phyloP scores from a whole-genome alignment of 1,140 invertebrate species.

The Venturia canescens region DNA sequence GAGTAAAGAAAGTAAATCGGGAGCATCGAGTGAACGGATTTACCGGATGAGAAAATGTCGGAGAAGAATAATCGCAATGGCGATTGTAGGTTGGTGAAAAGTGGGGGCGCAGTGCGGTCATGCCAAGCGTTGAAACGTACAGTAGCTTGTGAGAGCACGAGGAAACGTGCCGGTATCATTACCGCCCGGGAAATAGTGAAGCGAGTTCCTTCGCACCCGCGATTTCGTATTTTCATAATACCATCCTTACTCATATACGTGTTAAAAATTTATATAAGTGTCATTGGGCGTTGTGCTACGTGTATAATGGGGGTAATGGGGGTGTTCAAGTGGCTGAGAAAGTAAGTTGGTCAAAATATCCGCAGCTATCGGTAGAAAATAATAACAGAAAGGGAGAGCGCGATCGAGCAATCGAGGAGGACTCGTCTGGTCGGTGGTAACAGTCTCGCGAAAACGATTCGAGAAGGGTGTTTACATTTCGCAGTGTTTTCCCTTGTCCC shows the following conservation, averaged over 20 bases:
- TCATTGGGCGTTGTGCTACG: constrained; percentile 45
- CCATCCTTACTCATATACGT: constrained; percentile 7
- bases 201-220: constrained; percentile 33
- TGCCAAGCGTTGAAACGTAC: constrained; percentile 39
- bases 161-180: constrained; percentile 54
- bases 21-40: constrained; percentile 41
- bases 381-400: background rate
- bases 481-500: no score
- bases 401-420: background rate
- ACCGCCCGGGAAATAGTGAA: constrained; percentile 51
- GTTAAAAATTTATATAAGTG: background rate
- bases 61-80: constrained; percentile 45
- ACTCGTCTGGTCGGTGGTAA: background rate
- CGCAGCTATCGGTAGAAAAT: background rate
- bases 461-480: no score
- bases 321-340: constrained; percentile 67
- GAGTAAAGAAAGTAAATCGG: background rate
- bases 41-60: constrained; percentile 28
- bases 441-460: no score
- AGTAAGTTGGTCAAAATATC: constrained; percentile 60
- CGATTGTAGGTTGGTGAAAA: constrained; percentile 25
- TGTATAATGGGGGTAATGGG: constrained; percentile 67
- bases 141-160: constrained; percentile 46
- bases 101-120: constrained; percentile 45
- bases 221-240: constrained; percentile 18